These are phyloP conservation scores for Chaetogeoica ovagalla DNA, from an alignment of 2,888 invertebrate species.

Conservation along the genomic window DNA sequence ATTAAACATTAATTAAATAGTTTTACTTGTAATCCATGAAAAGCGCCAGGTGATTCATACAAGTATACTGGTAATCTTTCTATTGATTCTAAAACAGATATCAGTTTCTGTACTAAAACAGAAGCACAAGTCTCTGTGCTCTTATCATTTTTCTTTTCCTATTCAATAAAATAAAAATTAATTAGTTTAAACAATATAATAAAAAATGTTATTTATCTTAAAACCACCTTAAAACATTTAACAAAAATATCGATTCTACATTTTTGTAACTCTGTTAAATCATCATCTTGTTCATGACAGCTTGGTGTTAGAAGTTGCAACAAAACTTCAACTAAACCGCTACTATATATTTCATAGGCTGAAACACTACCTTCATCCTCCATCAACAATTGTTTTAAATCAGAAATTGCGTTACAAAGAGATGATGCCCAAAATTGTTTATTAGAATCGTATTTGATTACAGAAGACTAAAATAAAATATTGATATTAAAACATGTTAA, in stretches of 20 bases:
- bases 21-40: slow-evolving; percentile 78
- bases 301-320: slow-evolving; percentile 68
- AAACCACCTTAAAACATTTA: slow-evolving; percentile 68
- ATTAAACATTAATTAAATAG: too few relatives aligned
- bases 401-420: slow-evolving; percentile 71
- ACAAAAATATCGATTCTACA: slow-evolving; percentile 74
- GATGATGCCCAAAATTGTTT: slow-evolving; percentile 56
- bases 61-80: slow-evolving; percentile 93
- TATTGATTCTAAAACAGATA: slow-evolving; percentile 91
- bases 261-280: slow-evolving; percentile 65
- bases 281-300: slow-evolving; percentile 56
- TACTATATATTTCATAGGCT: slow-evolving; percentile 95
- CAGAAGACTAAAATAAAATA: slow-evolving; percentile 26
- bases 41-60: slow-evolving; percentile 85
- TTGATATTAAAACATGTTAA: neutral
- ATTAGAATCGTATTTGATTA: slow-evolving; percentile 50
- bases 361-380: slow-evolving; percentile 86
- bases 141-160: slow-evolving; percentile 57
- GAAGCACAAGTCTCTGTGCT: slow-evolving; percentile 59
- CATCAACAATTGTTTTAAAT: slow-evolving; percentile 78
- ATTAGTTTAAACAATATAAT: neutral
- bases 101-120: slow-evolving; percentile 83
- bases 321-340: slow-evolving; percentile 89
- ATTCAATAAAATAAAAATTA: slow-evolving; percentile 56
- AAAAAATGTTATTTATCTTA: neutral